A percentile compares a stretch with the other conserved stretches of the same genome.
Evolutionary conservation across 2,113 vertebrate species (phyloP).

Genomic region (Glaucidium brasilianum): DNA sequence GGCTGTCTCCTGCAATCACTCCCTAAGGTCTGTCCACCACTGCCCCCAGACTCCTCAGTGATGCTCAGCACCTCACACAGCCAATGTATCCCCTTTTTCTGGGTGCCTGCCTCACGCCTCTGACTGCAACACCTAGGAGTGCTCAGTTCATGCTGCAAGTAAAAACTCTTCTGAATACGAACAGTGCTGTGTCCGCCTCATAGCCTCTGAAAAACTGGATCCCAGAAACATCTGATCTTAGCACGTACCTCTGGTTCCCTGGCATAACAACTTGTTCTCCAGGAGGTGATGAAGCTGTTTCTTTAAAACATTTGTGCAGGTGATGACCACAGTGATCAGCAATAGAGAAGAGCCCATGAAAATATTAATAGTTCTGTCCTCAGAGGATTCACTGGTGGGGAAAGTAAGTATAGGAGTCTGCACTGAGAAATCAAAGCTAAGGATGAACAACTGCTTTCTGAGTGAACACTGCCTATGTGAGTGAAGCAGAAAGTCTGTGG

Average conservation of each 20-base stretch:
- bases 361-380: background rate
- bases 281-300: background rate
- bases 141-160: background rate
- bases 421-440: background rate
- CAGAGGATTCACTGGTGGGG: background rate
- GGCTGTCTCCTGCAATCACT: background rate
- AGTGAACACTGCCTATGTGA: background rate
- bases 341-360: background rate
- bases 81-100: background rate
- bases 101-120: background rate
- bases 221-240: background rate
- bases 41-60: background rate
- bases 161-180: background rate
- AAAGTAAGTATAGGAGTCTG: background rate
- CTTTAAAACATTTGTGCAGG: background rate
- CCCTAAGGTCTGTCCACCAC: no score
- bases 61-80: background rate
- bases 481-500: background rate
- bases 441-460: background rate
- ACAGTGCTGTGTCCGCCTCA: background rate
- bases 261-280: background rate
- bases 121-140: background rate
- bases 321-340: background rate
- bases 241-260: background rate
- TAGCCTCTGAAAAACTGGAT: background rate